Conservation (phyloP, 37 sponge, comb jelly and placozoan species). For the Cladorhizidae sp. region DNA sequence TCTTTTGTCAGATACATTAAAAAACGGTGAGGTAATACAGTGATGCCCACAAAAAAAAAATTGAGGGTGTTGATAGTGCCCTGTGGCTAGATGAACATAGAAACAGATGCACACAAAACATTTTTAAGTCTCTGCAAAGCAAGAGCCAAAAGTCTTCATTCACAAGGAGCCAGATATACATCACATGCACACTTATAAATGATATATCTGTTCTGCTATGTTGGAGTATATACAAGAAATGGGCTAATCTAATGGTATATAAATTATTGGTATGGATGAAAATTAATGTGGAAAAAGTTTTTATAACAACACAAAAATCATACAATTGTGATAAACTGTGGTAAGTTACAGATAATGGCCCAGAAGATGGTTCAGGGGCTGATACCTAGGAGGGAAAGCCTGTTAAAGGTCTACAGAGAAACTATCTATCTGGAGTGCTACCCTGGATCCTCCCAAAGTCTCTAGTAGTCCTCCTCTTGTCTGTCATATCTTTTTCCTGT, state of each 20-base stretch:
- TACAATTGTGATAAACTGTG: background rate
- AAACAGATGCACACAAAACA: conserved; percentile 4
- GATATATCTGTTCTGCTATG: conserved; percentile 1
- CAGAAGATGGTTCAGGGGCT: too few species aligned
- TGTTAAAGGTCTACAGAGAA: too few species aligned
- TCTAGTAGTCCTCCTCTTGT: too few species aligned
- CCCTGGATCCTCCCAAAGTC: too few species aligned
- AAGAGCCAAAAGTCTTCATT: background rate
- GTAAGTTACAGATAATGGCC: background rate
- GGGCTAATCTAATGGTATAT: background rate
- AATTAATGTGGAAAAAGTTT: background rate
- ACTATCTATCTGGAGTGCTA: too few species aligned
- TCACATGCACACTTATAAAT: background rate
- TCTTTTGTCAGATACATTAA: conserved; percentile 1
- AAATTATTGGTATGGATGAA: background rate
- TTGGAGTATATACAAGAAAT: background rate
- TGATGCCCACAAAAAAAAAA: background rate
- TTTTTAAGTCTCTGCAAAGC: background rate
- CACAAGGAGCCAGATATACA: background rate
- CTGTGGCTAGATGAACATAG: conserved; percentile 8
- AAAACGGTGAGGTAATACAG: background rate
- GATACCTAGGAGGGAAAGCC: too few species aligned
- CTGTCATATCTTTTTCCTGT: too few species aligned
- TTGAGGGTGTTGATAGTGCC: conserved; percentile 9
- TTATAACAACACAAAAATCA: background rate